These are phyloP conservation scores for Manis crassicaudata DNA, from an alignment of 2,797 vertebrate species.

Conservation along the genomic window DNA sequence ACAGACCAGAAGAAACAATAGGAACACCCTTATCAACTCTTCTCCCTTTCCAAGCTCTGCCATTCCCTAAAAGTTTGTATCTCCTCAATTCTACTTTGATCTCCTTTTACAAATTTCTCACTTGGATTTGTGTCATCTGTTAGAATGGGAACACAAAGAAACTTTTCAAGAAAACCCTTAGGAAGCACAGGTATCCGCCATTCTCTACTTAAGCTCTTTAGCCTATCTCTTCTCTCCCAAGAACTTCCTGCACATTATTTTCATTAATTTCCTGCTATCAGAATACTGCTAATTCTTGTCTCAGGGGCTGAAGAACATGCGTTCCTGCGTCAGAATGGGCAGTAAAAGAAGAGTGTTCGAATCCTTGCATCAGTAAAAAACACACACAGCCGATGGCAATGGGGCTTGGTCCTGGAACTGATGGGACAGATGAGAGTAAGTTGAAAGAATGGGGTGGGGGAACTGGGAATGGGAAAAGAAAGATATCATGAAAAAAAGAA, in stretches of 20 bases:
- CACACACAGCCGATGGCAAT: neutral
- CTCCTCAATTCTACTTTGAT: neutral
- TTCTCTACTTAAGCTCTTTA: neutral
- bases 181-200: neutral
- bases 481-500: neutral
- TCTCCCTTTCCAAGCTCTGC: neutral
- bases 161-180: neutral
- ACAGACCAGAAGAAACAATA: neutral
- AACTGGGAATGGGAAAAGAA: neutral
- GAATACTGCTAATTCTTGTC: neutral
- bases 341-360: neutral
- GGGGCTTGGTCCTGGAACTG: neutral
- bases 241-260: neutral
- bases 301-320: neutral
- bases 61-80: neutral
- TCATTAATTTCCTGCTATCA: neutral
- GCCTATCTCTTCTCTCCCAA: neutral
- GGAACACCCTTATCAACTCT: neutral
- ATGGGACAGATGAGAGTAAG: neutral
- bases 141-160: neutral
- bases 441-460: neutral
- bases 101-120: constrained; percentile 1
- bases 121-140: neutral
- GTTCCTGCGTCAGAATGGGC: neutral
- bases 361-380: neutral